Evolutionary conservation across 2,113 vertebrate genomes (phyloP).

Genomic region (Pteropus alecto): DNA sequence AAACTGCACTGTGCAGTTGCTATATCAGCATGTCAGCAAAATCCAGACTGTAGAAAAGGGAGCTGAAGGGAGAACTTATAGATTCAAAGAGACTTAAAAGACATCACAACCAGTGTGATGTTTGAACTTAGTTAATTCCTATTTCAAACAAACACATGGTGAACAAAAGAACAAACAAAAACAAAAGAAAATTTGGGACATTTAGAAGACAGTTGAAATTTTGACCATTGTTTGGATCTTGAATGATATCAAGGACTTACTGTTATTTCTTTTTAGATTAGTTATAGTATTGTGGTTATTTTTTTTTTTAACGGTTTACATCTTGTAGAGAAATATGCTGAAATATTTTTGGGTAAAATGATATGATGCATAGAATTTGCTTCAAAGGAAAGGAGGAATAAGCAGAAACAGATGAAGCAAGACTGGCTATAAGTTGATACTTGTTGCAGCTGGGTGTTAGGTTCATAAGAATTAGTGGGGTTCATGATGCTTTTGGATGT

Average conservation of each 20-base stretch:
- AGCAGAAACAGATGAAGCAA: not conserved
- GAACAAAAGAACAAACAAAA: not conserved
- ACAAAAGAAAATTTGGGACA: not conserved
- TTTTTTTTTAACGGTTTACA: no score
- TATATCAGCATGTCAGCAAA: not conserved
- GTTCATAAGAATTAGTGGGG: not conserved
- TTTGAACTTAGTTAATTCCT: not conserved
- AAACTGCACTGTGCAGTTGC: not conserved
- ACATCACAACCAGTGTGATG: not conserved
- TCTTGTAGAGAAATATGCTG: not conserved
- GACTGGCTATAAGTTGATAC: not conserved
- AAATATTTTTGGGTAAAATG: constrained; percentile 12
- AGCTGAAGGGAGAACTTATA: not conserved
- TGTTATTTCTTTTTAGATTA: constrained; percentile 10
- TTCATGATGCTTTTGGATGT: not conserved
- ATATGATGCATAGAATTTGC: not conserved
- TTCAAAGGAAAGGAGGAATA: not conserved
- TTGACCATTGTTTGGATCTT: not conserved
- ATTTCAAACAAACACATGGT: not conserved
- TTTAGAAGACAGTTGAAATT: not conserved
- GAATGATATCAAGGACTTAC: not conserved
- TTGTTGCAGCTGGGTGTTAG: not conserved
- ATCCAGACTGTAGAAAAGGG: not conserved
- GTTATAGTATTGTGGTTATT: not conserved
- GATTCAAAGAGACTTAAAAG: not conserved